Conservation (phyloP, 2,113 vertebrate species). For the Cariama cristata region DNA sequence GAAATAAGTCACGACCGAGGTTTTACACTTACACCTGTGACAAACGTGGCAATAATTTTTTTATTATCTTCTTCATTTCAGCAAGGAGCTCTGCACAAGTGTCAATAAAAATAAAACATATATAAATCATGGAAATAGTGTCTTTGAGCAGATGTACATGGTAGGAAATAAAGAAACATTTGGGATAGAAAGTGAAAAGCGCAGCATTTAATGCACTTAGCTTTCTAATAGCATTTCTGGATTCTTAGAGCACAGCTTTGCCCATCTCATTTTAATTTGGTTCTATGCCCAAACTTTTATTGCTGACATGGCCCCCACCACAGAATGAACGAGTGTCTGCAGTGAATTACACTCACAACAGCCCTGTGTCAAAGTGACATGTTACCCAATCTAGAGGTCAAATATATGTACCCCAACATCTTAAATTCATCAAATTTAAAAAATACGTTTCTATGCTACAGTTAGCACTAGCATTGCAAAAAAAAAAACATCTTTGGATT, state of each 20-base stretch:
- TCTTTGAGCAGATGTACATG: not conserved
- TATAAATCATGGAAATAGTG: not conserved
- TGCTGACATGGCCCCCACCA: not conserved
- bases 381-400: not conserved
- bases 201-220: not conserved
- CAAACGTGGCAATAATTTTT: not conserved
- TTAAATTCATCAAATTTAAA: not conserved
- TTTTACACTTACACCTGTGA: not conserved
- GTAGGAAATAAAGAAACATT: not conserved
- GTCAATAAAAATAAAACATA: not conserved
- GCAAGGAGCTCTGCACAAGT: not conserved
- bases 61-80: not conserved
- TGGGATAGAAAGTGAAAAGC: not conserved
- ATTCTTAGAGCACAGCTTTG: not conserved
- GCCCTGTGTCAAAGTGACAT: not conserved
- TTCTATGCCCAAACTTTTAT: not conserved
- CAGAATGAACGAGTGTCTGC: not conserved
- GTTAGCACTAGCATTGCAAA: not conserved
- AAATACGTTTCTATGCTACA: not conserved
- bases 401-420: not conserved
- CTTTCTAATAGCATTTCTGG: not conserved
- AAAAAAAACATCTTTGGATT: not conserved
- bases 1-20: not conserved
- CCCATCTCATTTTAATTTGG: not conserved
- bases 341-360: not conserved